These are phyloP conservation scores for Clamator glandarius DNA, from an alignment of 2,797 vertebrate genomes.

Conservation along the genomic window DNA sequence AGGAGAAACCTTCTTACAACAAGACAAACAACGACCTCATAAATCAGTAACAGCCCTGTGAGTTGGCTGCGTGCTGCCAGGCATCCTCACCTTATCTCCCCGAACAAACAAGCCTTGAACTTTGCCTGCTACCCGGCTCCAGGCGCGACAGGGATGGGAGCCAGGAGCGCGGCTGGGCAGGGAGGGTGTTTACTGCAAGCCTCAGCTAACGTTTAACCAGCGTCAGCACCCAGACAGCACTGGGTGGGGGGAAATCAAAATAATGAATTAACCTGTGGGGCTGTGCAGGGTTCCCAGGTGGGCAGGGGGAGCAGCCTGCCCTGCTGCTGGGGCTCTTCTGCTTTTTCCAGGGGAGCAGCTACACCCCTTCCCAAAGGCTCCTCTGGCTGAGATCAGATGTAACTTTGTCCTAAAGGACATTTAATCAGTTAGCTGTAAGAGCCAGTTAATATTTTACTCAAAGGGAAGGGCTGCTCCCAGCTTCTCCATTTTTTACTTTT, in stretches of 20 bases:
- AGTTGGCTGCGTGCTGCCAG: not conserved
- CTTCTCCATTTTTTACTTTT: not conserved
- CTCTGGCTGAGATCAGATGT: not conserved
- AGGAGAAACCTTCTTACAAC: not conserved
- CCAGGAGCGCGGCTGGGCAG: fast-evolving
- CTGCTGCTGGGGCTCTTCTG: not conserved
- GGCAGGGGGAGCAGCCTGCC: not conserved
- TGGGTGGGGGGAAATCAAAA: not conserved
- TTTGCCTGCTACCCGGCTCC: constrained; percentile 23
- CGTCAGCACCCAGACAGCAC: not conserved
- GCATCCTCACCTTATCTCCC: not conserved
- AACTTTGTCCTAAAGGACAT: constrained; percentile 59
- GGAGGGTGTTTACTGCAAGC: not conserved
- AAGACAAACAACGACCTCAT: not conserved
- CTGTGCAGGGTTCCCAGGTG: not conserved
- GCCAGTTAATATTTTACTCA: constrained; percentile 64
- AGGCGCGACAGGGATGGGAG: fast-evolving
- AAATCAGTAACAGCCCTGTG: constrained; percentile 7
- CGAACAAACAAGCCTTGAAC: constrained; percentile 50
- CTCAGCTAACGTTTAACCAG: constrained; percentile 9
- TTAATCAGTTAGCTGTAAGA: constrained; percentile 11
- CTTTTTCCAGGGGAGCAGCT: not conserved
- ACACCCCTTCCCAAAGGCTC: not conserved
- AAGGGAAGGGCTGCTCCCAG: not conserved
- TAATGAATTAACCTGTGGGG: not conserved